Evolutionary conservation across 1,140 invertebrate genomes (phyloP).

Genomic region (Trichonephila clavipes): DNA sequence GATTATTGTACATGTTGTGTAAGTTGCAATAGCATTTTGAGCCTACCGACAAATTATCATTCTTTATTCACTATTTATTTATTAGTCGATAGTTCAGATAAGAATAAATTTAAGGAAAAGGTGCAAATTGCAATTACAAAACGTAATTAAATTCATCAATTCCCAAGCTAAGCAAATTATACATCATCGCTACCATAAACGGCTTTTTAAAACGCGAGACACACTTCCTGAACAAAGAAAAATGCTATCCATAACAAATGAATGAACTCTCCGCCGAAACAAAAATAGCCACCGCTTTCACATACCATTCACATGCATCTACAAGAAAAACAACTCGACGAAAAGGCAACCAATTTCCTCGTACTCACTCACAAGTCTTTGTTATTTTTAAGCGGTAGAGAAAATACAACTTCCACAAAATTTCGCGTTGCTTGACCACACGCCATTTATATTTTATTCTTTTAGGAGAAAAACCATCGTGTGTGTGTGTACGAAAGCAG

Average conservation of each 20-base stretch:
- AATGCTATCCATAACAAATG: not conserved
- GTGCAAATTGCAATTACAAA: no score
- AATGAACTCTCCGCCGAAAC: not conserved
- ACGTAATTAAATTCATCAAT: no score
- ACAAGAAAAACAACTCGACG: not conserved
- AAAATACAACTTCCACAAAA: conserved; percentile 2
- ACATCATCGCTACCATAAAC: not conserved
- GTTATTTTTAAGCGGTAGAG: conserved; percentile 9
- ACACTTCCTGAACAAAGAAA: conserved; percentile 13
- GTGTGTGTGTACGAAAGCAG: not conserved
- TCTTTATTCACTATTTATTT: no score
- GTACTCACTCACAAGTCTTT: not conserved
- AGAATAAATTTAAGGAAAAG: no score
- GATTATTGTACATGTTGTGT: no score
- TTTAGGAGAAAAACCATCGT: not conserved
- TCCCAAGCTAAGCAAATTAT: no score
- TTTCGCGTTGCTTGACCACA: conserved; percentile 6
- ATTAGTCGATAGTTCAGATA: no score
- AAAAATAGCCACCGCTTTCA: conserved; percentile 1
- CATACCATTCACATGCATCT: not conserved
- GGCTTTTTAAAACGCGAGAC: not conserved
- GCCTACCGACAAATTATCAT: no score
- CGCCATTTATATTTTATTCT: not conserved
- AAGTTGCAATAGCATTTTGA: no score
- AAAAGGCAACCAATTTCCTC: conserved; percentile 7